Evolutionary conservation across 1,140 invertebrate genomes (phyloP).

Genomic region (Eciton burchellii): DNA sequence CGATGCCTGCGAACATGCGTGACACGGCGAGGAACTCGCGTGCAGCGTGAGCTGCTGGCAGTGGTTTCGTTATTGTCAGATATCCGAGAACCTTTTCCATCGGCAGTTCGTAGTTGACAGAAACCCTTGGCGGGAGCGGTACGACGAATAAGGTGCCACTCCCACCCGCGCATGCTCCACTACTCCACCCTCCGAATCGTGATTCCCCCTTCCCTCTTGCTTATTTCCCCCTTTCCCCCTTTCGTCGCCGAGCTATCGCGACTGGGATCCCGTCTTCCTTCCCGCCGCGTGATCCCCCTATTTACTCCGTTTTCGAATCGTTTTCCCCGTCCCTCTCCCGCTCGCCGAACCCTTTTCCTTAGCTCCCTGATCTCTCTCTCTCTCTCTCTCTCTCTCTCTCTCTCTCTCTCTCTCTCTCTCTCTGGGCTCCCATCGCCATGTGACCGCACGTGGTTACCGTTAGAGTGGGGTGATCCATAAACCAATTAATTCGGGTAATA

Average conservation of each 20-base stretch:
- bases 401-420: neutral
- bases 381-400: constrained; percentile 21
- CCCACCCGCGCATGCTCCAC: constrained; percentile 78
- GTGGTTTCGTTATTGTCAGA: constrained; percentile 29
- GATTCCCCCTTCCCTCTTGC: constrained; percentile 52
- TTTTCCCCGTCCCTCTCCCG: constrained; percentile 13
- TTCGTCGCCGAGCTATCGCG: constrained; percentile 45
- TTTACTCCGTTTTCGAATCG: constrained; percentile 58
- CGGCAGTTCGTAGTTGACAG: constrained; percentile 78
- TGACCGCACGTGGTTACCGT: constrained; percentile 55
- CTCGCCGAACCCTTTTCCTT: neutral
- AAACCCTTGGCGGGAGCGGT: constrained; percentile 77
- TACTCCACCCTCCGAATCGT: constrained; percentile 63
- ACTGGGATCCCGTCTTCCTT: constrained; percentile 57
- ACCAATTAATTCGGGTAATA: constrained; percentile 73
- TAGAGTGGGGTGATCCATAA: constrained; percentile 59
- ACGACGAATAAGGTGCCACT: constrained; percentile 76
- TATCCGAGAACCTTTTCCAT: constrained; percentile 67
- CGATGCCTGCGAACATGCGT: neutral
- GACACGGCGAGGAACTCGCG: neutral
- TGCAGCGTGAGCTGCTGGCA: neutral
- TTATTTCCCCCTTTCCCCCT: constrained; percentile 67
- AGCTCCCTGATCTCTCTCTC: constrained; percentile 24
- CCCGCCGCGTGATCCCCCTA: constrained; percentile 45
- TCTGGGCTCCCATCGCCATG: neutral